Evolutionary conservation across 92 coral and sea anemone genomes (phyloP), one percentile per base, ranked within the genome.

Genomic region (Porites rus): DNA sequence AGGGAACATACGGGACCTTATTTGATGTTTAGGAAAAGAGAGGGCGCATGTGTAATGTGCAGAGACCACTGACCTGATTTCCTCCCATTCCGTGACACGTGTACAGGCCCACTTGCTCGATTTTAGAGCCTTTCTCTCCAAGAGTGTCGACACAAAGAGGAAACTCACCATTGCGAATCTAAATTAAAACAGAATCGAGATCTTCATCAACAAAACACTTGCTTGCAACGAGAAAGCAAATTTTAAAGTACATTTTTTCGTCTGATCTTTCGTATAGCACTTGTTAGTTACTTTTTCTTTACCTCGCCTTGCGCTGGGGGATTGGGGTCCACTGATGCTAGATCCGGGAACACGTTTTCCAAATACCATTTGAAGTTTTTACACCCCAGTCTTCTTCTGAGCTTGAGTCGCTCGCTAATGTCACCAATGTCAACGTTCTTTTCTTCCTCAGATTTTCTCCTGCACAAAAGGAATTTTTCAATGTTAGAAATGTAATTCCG

Each of bases 271-370:
- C 46, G 46, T 38, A 4, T 6, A 38, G 46, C 6, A 38, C 46
- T 38, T 38, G 46, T 38, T 4, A 0, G 61, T 56, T 14, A 56
- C 61, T 56, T 56, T 56, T 56, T 56, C 61, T 25, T 78, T 82
- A 94, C 98, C 94, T 94, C 98, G 84, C 98, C 98, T 62, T 94
- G 98, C 20, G 94, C 98, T 1, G 98, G 98, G 5, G 98, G 98
- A 71, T 94, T 93, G 65, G 98, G 98, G 65, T 94, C 98, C 54
- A 94, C 94, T 60, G 90, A 89, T 4, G 95, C 67, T 88, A 94
- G 79, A 78, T 94, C 98, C 52, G 98, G 95, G 78, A 92, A 94
- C 72, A 94, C 88, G 65, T 90, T 94, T 20, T 88, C 92, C 71
- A 94, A 69, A 75, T 90, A 94, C 98, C 98, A 94, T 65, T 92